Base-by-base conservation (phyloP, 2,888 invertebrate species). In the Subacronicta megacephala region DNA sequence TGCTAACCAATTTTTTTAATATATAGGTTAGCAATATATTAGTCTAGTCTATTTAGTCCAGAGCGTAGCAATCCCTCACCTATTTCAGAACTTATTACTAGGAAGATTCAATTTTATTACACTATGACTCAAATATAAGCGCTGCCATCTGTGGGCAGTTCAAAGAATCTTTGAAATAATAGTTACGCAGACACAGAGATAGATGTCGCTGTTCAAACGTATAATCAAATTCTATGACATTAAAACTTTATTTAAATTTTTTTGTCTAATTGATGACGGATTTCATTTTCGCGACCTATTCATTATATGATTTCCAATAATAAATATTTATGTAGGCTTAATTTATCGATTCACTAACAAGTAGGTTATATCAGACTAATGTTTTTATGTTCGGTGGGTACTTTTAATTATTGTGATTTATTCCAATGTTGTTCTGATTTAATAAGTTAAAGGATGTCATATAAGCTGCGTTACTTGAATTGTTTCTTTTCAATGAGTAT, bases 401-500 rank as follows among this genome's bases (percentile, higher is more conserved):
- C n/a, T n/a, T n/a, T n/a, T 51, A 26, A 17, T 35, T 55, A 46
- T 12, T 57, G 23, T 60, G 40, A 51, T 66, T 62, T 59, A 73
- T 71, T 61, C 50, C 54, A 64, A 69, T 54, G 43, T n/a, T 33
- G 36, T 53, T 42, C 62, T 41, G 50, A 45, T 52, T 62, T 56
- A 54, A 58, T 54, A 62, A 50, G 63, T 54, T 23, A 44, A 51
- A 51, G 40, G 38, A 50, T 59, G 40, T 12, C 45, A 50, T 63
- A 35, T n/a, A 45, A 33, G 47, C 31, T 29, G 55, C 46, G 23
- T 37, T 50, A 71, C 58, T 65, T 57, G 64, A 62, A 62, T 71
- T 73, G 71, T 64, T 62, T 55, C 13, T 50, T 68, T 71, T 51
- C 50, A 55, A 60, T 66, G 26, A 59, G 10, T 57, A 44, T 44